Percentiles rank a stretch among this genome's conserved stretches.
phyloP scores from a whole-genome alignment of 1,140 invertebrate species.

The Lepidurus arcticus region DNA sequence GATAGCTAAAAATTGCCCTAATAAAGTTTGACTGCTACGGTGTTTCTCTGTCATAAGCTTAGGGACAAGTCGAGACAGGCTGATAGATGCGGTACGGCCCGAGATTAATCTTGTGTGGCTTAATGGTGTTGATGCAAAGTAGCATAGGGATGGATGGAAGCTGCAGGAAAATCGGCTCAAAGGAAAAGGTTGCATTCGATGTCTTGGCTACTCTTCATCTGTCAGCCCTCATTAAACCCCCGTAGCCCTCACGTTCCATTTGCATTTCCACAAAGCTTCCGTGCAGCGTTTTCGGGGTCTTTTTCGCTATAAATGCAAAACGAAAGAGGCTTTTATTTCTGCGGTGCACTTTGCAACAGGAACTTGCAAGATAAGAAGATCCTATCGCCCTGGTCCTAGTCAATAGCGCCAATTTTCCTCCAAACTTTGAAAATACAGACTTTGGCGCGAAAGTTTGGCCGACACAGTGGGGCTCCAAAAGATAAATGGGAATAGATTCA shows the following conservation, averaged over 20 bases:
- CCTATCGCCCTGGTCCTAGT: no score
- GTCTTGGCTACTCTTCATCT: conserved; percentile 12
- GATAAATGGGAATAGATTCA: no score
- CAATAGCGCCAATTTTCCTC: no score
- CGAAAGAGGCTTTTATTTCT: not conserved
- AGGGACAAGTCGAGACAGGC: not conserved
- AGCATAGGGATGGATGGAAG: not conserved
- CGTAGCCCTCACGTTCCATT: not conserved
- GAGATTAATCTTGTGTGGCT: not conserved
- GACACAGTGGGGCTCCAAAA: no score
- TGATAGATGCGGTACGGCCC: not conserved
- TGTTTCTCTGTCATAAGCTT: not conserved
- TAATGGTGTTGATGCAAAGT: not conserved
- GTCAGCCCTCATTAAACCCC: not conserved
- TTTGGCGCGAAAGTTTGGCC: no score
- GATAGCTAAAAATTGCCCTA: no score
- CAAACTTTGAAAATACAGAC: no score
- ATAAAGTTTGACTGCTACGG: not conserved
- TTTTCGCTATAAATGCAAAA: conserved; percentile 14
- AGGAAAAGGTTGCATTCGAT: not conserved
- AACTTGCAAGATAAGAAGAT: not conserved
- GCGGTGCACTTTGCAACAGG: not conserved
- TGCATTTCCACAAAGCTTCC: not conserved
- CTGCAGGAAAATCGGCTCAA: not conserved
- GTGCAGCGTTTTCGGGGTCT: not conserved